phyloP scores from a whole-genome alignment of 2,888 invertebrate genomes.

The Pyrrhia umbra region DNA sequence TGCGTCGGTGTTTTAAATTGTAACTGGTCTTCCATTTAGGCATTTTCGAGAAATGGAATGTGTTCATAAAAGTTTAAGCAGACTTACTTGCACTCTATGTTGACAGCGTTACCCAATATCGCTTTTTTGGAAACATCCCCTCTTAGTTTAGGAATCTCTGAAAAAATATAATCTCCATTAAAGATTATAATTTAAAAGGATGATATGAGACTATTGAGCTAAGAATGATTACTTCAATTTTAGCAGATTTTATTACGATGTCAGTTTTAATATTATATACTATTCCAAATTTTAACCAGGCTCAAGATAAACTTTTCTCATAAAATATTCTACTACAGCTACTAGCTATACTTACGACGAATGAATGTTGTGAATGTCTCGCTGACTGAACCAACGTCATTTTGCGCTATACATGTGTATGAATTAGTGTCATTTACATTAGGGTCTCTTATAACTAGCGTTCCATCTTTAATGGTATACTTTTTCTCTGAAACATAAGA shows the following conservation, averaged over 20 bases:
- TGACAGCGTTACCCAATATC: not conserved
- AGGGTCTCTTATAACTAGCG: conserved; percentile 7
- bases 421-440: conserved; percentile 1
- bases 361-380: conserved; percentile 3
- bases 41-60: not conserved
- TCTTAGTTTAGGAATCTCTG: not conserved
- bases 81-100: not conserved
- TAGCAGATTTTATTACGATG: no score
- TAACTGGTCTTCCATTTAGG: not conserved
- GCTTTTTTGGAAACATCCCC: not conserved
- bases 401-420: conserved; percentile 11
- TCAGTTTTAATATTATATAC: no score
- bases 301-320: no score
- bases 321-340: not conserved
- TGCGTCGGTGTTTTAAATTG: no score
- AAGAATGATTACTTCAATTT: no score
- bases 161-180: no score
- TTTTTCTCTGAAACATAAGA: conserved; percentile 13
- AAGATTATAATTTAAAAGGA: no score
- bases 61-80: no score
- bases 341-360: conserved; percentile 8
- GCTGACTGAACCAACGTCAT: not conserved
- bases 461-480: conserved; percentile 7
- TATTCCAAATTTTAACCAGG: no score
- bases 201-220: no score